These are phyloP conservation scores for Drosophila mayri DNA, from an alignment of 1,140 invertebrate species.

Conservation along the genomic window DNA sequence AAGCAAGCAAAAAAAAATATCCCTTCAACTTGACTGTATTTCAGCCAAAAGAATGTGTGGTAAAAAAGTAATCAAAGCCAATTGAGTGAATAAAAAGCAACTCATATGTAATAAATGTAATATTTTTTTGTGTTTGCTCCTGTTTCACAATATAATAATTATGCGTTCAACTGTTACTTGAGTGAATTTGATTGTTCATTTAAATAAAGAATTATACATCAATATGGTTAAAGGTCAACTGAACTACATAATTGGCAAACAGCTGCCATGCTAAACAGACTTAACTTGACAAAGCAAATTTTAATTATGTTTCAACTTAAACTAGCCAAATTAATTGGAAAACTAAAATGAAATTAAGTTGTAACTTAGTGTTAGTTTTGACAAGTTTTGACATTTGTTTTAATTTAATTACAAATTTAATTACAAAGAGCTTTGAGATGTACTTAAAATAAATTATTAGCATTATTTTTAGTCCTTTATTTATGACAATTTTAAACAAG, in stretches of 20 bases:
- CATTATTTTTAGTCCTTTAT: background rate
- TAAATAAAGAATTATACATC: constrained; percentile 3
- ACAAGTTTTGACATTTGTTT: background rate
- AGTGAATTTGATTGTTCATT: background rate
- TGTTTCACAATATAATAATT: background rate
- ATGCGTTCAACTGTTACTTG: constrained; percentile 4
- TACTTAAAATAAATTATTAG: background rate
- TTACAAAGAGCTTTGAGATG: background rate
- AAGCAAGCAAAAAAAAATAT: background rate
- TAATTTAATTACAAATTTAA: background rate
- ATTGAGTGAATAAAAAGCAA: background rate
- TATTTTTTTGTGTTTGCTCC: background rate
- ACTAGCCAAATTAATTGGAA: background rate
- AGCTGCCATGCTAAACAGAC: background rate
- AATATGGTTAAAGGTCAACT: background rate
- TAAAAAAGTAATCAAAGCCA: background rate
- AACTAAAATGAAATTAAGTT: background rate
- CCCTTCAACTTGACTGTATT: background rate
- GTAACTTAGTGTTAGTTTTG: background rate
- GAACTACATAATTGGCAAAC: background rate
- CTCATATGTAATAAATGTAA: background rate
- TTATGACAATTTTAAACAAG: background rate
- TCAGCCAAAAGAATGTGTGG: background rate
- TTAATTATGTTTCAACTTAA: background rate
- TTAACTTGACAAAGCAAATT: background rate